Conservation (phyloP, 2,888 invertebrate genomes). For the Psylliodes chrysocephalus region DNA sequence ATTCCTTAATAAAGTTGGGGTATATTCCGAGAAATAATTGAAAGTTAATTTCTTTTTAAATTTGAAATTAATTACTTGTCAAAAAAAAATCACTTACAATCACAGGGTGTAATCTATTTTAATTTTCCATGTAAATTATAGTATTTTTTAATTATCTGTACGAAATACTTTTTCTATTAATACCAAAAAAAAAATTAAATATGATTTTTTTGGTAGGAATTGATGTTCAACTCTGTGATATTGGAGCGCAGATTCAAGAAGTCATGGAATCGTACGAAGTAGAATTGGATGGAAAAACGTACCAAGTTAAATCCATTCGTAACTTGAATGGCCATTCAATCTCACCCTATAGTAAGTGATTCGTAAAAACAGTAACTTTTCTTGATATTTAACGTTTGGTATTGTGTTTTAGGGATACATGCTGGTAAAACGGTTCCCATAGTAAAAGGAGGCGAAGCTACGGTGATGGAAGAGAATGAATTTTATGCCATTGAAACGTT, state of each 20-base stretch:
- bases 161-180: no score
- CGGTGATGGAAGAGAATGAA: constrained; percentile 98
- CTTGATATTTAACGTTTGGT: constrained; percentile 11
- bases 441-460: constrained; percentile 97
- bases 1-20: no score
- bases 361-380: not conserved
- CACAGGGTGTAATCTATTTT: no score
- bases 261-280: constrained; percentile 99
- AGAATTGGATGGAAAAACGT: constrained; percentile 95
- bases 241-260: constrained; percentile 97
- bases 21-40: no score
- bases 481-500: constrained; percentile 99
- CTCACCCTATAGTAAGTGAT: constrained; percentile 89
- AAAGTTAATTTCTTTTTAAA: no score
- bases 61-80: no score
- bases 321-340: constrained; percentile 99
- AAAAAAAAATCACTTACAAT: no score
- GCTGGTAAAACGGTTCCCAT: constrained; percentile 99
- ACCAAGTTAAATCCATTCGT: constrained; percentile 96
- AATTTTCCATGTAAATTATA: no score
- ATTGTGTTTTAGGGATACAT: constrained; percentile 74
- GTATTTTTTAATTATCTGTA: no score
- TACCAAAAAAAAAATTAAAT: no score
- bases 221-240: constrained; percentile 96
- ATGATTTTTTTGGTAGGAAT: constrained; percentile 67